Percentiles rank a stretch among this genome's conserved stretches.
Conservation (phyloP, 2,797 vertebrate genomes). For the Danio jaintianensis region DNA sequence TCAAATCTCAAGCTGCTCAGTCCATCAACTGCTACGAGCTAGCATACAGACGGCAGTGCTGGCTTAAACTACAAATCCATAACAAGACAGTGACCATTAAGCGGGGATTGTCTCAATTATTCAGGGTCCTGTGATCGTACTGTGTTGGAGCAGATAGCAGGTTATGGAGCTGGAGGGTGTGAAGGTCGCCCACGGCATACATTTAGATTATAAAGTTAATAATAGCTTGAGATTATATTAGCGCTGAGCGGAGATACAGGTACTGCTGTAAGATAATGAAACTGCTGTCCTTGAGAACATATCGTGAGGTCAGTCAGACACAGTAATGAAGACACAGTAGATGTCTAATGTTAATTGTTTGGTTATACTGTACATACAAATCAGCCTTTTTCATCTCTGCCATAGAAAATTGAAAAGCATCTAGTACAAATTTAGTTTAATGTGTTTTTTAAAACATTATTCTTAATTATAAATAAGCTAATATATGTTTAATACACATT, state of each 20-base stretch:
- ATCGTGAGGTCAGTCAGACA: slow-evolving; percentile 16
- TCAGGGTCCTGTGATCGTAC: slow-evolving; percentile 19
- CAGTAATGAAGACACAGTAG: not conserved
- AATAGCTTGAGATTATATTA: slow-evolving; percentile 41
- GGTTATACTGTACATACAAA: not conserved
- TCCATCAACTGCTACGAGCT: slow-evolving; percentile 11
- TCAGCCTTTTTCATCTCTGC: not conserved
- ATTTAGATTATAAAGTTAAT: slow-evolving; percentile 24
- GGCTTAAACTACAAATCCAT: slow-evolving; percentile 15
- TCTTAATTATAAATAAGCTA: not conserved
- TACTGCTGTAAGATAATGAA: slow-evolving; percentile 32
- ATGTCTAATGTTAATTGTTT: not conserved
- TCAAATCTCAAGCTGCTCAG: slow-evolving; percentile 32
- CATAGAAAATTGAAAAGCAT: not conserved
- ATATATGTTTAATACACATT: no score
- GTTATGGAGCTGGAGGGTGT: not conserved
- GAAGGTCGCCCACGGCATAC: slow-evolving; percentile 20
- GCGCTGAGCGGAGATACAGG: not conserved
- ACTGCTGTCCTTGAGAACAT: slow-evolving; percentile 9
- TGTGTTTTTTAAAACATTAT: not conserved
- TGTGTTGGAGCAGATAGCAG: slow-evolving; percentile 16
- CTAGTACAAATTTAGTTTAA: not conserved
- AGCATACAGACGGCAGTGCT: slow-evolving; percentile 12
- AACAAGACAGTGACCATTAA: slow-evolving; percentile 18
- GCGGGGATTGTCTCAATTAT: slow-evolving; percentile 11